Evolutionary conservation across 2,888 invertebrate genomes (phyloP), one percentile per base, ranked within the genome.

Genomic region (Saturnia japonica): DNA sequence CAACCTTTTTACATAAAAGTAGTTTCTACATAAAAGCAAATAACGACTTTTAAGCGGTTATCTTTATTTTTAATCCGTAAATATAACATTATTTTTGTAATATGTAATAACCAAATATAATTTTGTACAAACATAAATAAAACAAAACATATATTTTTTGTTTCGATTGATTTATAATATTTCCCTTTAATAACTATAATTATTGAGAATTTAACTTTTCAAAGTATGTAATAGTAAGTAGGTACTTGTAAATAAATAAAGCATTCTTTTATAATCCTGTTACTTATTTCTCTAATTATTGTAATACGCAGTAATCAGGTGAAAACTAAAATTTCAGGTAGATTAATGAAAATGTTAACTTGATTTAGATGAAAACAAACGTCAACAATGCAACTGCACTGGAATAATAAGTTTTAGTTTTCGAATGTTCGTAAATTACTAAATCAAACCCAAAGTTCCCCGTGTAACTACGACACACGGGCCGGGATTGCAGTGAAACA

Each of bases 1-100:
- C 74, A 76, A 76, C 85, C 86, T 88, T 80, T 85, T 81, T 84
- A 87, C 85, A 85, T 87, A 86, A 81, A 78, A 83, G 82, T 82
- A 82, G 83, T 82, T 82, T 62, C 82, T 77, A 1, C 14, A 9
- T 28, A 82, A 75, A 74, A 75, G 80, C 83, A 88, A 88, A 89
- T 82, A 85, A 80, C 71, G 68, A 54, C 40, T 22, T 25, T 12
- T 12, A 57, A 25, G 57, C 68, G 66, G 40, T 40, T 70, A 62
- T 70, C 22, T 22, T 22, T 25, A 8, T 11, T 25, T 3, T 57
- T 57, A 19, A 19, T 57, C 4, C 0, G 2, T 11, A 57, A 57
- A 57, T 25, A 25, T 57, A 57, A 47, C 19, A 57, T 3, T 57
- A 6, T 22, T 25, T n/a, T 12, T 16, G 16, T 47, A 16, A 47